A percentile compares a stretch with the other conserved stretches of the same genome.
Evolutionary conservation across 2,797 vertebrate genomes (phyloP).

Genomic region (Aselliscus stoliczkanus): DNA sequence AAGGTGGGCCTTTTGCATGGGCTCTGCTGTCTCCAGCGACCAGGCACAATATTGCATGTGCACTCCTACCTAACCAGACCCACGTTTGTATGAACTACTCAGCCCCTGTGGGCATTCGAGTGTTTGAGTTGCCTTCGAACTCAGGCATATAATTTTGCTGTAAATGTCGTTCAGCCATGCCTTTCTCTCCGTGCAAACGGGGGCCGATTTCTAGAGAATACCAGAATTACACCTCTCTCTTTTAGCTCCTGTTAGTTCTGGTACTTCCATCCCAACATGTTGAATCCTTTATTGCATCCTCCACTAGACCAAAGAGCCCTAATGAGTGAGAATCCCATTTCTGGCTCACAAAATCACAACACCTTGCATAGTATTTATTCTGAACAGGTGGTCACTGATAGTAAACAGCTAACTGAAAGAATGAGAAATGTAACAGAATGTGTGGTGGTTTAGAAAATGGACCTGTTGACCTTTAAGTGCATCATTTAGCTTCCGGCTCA

Average conservation of each 20-base stretch:
- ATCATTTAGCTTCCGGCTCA: background rate
- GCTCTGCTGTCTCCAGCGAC: accelerated
- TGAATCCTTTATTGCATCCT: background rate
- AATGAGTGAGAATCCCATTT: background rate
- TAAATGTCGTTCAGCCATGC: background rate
- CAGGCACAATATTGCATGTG: accelerated
- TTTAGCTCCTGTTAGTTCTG: background rate
- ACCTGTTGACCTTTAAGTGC: background rate
- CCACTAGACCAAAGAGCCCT: background rate
- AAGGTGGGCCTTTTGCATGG: background rate
- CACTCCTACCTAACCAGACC: accelerated
- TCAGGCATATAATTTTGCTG: background rate
- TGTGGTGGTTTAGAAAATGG: background rate
- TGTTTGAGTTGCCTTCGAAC: background rate
- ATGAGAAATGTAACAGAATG: background rate
- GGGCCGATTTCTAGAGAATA: background rate
- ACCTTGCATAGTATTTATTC: background rate
- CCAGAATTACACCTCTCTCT: background rate
- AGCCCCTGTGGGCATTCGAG: too few relatives aligned
- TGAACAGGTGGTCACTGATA: background rate
- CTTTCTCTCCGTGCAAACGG: background rate
- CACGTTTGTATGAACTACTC: background rate
- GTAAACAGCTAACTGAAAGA: background rate
- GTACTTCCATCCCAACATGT: background rate
- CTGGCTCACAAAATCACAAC: background rate